A percentile compares a stretch with the other conserved stretches of the same genome.
Conservation (phyloP, 1,140 invertebrate genomes). For the Zaprionus nigranus region DNA sequence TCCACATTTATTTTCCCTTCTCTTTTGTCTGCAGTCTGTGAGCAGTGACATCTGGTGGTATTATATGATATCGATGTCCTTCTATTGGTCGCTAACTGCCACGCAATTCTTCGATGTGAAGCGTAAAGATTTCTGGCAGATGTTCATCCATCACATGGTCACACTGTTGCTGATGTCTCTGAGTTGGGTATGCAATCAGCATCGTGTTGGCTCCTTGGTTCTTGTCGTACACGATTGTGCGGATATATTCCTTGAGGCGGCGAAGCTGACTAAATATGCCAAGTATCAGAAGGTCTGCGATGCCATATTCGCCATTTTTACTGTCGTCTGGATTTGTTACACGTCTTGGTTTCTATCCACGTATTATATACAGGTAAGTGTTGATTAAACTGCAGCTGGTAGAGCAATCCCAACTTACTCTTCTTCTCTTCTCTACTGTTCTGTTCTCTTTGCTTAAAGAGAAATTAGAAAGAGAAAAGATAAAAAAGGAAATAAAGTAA, state of each 20-base stretch:
- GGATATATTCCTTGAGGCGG: constrained; percentile 96
- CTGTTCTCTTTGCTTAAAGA: constrained; percentile 32
- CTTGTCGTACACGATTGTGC: constrained; percentile 96
- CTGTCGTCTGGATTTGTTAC: constrained; percentile 95
- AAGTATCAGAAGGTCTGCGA: constrained; percentile 95
- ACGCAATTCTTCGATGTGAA: constrained; percentile 97
- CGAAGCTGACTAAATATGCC: constrained; percentile 96
- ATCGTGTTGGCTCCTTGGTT: constrained; percentile 95
- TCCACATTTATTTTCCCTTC: background rate
- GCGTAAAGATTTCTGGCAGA: constrained; percentile 98
- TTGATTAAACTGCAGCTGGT: background rate
- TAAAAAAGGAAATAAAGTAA: constrained; percentile 6
- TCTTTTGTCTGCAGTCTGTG: constrained; percentile 86
- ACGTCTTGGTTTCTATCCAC: constrained; percentile 93
- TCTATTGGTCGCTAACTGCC: constrained; percentile 97
- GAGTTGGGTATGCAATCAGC: constrained; percentile 97
- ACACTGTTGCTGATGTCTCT: constrained; percentile 95
- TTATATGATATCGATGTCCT: constrained; percentile 97
- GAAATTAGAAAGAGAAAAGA: constrained; percentile 14
- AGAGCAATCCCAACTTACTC: background rate
- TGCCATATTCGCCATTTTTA: constrained; percentile 94
- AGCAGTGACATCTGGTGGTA: constrained; percentile 95
- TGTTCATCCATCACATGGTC: constrained; percentile 98
- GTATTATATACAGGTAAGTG: constrained; percentile 84
- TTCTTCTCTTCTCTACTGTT: background rate